A percentile compares a stretch with the other conserved stretches of the same genome.
Evolutionary conservation across 2,113 vertebrate genomes (phyloP).

Genomic region (Canis aureus): DNA sequence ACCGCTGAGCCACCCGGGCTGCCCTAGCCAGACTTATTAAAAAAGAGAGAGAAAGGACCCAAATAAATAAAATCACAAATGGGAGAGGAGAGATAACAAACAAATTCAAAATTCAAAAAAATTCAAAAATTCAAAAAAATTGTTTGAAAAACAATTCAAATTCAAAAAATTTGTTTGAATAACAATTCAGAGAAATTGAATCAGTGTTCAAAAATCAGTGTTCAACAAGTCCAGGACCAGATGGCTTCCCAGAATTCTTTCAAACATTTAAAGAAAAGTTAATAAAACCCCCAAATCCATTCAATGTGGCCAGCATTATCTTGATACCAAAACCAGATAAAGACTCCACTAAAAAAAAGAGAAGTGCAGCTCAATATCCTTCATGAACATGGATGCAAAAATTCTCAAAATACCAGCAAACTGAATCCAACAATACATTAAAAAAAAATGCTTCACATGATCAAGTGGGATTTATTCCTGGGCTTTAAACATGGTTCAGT

Average conservation of each 20-base stretch:
- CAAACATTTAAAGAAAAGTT: neutral
- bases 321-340: neutral
- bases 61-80: neutral
- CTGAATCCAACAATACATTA: neutral
- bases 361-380: neutral
- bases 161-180: too few species aligned
- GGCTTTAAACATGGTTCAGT: neutral
- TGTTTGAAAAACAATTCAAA: too few species aligned
- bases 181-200: neutral
- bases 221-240: neutral
- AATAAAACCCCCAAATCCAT: neutral
- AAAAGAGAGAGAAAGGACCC: neutral
- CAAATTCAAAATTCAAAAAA: neutral
- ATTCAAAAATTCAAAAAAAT: too few species aligned
- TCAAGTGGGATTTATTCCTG: neutral
- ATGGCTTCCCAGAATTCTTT: neutral
- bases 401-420: neutral
- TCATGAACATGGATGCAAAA: neutral
- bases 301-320: neutral
- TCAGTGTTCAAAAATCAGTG: neutral
- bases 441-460: neutral
- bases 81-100: neutral
- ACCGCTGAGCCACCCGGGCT: too few species aligned
- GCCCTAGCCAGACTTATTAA: neutral
- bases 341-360: neutral